phyloP scores from a whole-genome alignment of 2,888 invertebrate species.

The Chymomyza procnemis region DNA sequence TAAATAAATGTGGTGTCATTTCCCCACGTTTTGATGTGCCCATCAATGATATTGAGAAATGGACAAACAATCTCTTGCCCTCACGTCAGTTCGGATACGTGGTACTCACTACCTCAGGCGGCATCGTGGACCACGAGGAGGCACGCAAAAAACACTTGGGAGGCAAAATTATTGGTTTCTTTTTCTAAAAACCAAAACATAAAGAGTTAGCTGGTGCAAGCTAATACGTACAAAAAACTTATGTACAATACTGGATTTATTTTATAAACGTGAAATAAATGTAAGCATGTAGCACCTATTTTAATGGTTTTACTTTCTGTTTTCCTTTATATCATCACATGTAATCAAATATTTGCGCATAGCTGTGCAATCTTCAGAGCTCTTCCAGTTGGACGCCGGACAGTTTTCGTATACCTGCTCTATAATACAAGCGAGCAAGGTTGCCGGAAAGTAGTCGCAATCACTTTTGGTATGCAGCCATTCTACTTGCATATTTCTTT shows the following conservation, averaged over 20 bases:
- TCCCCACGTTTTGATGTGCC: constrained; percentile 98
- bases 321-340: constrained; percentile 35
- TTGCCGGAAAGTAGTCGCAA: constrained; percentile 55
- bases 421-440: constrained; percentile 49
- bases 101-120: constrained; percentile 98
- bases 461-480: constrained; percentile 49
- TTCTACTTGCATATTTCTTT: constrained; percentile 33
- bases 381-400: constrained; percentile 53
- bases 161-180: constrained; percentile 99
- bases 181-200: constrained; percentile 87
- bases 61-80: constrained; percentile 98
- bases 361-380: constrained; percentile 38
- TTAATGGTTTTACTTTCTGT: not conserved
- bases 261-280: not conserved
- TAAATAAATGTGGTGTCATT: constrained; percentile 99
- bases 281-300: not conserved
- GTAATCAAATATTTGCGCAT: constrained; percentile 47
- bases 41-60: constrained; percentile 97
- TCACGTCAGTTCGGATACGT: constrained; percentile 99
- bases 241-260: not conserved
- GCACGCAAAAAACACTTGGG: constrained; percentile 99
- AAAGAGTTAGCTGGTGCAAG: not conserved
- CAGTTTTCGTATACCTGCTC: constrained; percentile 57
- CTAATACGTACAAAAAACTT: not conserved
- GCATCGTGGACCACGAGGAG: constrained; percentile 99